Conservation (phyloP, 2,797 vertebrate genomes). For the Knipowitschia caucasica region DNA sequence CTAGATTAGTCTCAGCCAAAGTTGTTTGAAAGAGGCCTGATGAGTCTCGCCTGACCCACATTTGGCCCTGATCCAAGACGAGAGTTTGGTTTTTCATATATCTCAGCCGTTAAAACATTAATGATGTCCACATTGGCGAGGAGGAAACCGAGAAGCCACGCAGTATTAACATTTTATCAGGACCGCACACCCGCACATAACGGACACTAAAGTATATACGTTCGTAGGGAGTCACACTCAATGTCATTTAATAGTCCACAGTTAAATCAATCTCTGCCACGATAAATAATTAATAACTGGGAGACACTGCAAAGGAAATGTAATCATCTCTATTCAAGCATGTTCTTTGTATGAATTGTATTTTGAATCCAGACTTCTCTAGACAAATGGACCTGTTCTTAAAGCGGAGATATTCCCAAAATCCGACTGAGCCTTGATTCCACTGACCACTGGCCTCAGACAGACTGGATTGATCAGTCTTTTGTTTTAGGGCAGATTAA, state of each 20-base stretch:
- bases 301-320: constrained; percentile 26
- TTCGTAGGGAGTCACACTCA: constrained; percentile 63
- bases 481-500: constrained; percentile 49
- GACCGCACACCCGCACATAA: constrained; percentile 49
- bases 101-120: constrained; percentile 62
- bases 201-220: constrained; percentile 25
- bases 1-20: constrained; percentile 74
- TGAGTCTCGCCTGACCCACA: constrained; percentile 76
- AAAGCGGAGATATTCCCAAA: constrained; percentile 31
- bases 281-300: constrained; percentile 48
- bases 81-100: constrained; percentile 50
- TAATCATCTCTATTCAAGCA: constrained; percentile 39
- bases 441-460: constrained; percentile 22
- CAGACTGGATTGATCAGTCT: constrained; percentile 37
- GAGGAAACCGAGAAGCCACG: constrained; percentile 62
- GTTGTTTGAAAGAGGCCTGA: constrained; percentile 66
- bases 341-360: constrained; percentile 38
- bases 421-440: constrained; percentile 50
- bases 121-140: constrained; percentile 56
- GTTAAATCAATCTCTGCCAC: constrained; percentile 43
- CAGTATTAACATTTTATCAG: constrained; percentile 63
- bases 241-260: constrained; percentile 49
- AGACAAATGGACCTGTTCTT: constrained; percentile 15
- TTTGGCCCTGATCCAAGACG: constrained; percentile 64
- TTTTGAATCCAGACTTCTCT: constrained; percentile 35